These are phyloP conservation scores for Drosophila macrospina DNA, from an alignment of 2,888 invertebrate genomes.

Conservation along the genomic window DNA sequence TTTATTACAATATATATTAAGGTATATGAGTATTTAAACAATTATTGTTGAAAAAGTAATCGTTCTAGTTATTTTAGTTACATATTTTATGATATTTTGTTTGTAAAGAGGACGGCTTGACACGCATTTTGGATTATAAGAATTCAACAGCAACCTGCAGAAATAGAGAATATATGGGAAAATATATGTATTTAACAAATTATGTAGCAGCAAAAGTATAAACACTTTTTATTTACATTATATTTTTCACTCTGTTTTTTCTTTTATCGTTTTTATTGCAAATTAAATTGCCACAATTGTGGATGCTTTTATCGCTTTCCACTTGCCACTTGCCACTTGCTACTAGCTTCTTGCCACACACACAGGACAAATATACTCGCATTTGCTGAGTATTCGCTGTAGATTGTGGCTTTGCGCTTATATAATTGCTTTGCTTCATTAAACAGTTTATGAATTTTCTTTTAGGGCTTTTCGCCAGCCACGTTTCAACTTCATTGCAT, in stretches of 20 bases:
- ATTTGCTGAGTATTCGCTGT: constrained; percentile 27
- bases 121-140: constrained; percentile 67
- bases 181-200: not conserved
- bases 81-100: constrained; percentile 51
- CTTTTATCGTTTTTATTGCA: not conserved
- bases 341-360: too few relatives aligned
- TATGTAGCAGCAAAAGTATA: too few relatives aligned
- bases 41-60: constrained; percentile 48
- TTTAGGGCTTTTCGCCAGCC: constrained; percentile 10
- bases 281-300: constrained; percentile 3
- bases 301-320: constrained; percentile 6
- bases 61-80: constrained; percentile 37
- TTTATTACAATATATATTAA: constrained; percentile 9
- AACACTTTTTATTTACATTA: not conserved
- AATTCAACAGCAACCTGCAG: constrained; percentile 51
- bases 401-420: constrained; percentile 43
- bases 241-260: not conserved
- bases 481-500: constrained; percentile 67
- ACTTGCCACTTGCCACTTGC: not conserved
- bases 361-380: not conserved
- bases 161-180: constrained; percentile 17
- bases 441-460: constrained; percentile 70
- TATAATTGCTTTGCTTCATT: constrained; percentile 74
- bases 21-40: constrained; percentile 30
- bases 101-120: constrained; percentile 81